phyloP scores from a whole-genome alignment of 2,888 invertebrate species.

The Nomada fucata region DNA sequence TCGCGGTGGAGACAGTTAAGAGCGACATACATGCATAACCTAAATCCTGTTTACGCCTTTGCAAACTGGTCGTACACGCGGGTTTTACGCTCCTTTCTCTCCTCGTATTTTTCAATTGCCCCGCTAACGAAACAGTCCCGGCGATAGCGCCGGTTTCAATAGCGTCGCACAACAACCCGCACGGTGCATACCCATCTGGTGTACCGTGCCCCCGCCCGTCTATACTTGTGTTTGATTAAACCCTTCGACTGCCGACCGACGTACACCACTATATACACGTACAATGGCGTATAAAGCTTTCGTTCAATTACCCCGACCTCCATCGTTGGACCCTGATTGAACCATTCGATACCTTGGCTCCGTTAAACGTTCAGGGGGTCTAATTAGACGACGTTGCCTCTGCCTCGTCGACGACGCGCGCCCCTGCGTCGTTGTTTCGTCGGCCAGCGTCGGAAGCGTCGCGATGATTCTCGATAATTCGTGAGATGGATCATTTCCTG shows the following conservation, averaged over 20 bases:
- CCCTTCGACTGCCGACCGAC: conserved; percentile 60
- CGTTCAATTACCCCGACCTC: conserved; percentile 55
- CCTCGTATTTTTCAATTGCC: conserved; percentile 76
- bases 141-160: conserved; percentile 69
- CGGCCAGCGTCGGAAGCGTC: background rate
- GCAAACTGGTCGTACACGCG: conserved; percentile 60
- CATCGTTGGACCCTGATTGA: conserved; percentile 59
- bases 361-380: conserved; percentile 67
- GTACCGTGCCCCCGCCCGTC: conserved; percentile 31
- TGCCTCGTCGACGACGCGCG: conserved; percentile 7
- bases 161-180: conserved; percentile 62
- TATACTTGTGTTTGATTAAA: conserved; percentile 73
- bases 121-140: conserved; percentile 73
- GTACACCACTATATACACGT: conserved; percentile 52
- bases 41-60: conserved; percentile 69
- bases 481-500: background rate
- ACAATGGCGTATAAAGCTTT: conserved; percentile 68
- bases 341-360: conserved; percentile 69
- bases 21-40: conserved; percentile 43
- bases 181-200: conserved; percentile 56
- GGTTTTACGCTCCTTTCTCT: conserved; percentile 65
- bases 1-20: conserved; percentile 41
- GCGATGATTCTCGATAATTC: background rate
- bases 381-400: conserved; percentile 61
- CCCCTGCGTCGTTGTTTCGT: background rate